Evolutionary conservation across 2,888 invertebrate species (phyloP).

Genomic region (Oxyteleia sp.): DNA sequence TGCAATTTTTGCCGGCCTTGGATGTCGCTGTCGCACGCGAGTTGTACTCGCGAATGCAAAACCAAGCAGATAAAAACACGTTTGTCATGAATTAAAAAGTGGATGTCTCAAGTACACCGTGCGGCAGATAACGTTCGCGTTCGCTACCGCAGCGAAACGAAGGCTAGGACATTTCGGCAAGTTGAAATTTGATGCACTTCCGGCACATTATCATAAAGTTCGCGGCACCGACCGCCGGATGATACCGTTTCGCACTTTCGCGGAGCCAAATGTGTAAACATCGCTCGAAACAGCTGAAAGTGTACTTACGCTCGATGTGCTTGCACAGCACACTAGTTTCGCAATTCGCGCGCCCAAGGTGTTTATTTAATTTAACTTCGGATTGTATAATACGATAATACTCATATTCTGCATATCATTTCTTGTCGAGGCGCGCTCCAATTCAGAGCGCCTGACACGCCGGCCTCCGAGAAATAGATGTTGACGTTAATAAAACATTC

Average conservation of each 20-base stretch:
- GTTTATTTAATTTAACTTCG: constrained; percentile 63
- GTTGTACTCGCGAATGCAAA: neutral
- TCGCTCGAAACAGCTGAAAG: constrained; percentile 27
- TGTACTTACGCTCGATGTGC: constrained; percentile 31
- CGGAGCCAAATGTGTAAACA: constrained; percentile 19
- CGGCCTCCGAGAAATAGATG: constrained; percentile 36
- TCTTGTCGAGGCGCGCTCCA: constrained; percentile 38
- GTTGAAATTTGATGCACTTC: constrained; percentile 36
- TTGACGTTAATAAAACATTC: constrained; percentile 30
- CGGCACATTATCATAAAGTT: constrained; percentile 47
- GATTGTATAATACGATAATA: constrained; percentile 53
- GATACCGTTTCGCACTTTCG: constrained; percentile 21
- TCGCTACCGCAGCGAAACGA: neutral
- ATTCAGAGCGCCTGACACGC: constrained; percentile 17
- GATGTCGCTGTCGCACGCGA: constrained; percentile 15
- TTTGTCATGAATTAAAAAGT: constrained; percentile 39
- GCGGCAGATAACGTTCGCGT: constrained; percentile 13
- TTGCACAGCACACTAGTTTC: constrained; percentile 26
- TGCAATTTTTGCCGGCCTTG: constrained; percentile 37
- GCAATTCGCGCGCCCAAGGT: constrained; percentile 44
- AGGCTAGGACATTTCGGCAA: neutral
- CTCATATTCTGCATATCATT: constrained; percentile 53
- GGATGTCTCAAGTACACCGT: constrained; percentile 3
- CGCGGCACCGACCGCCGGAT: constrained; percentile 9
- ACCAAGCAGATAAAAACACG: constrained; percentile 29